Evolutionary conservation across 1,140 invertebrate genomes (phyloP).

Genomic region (Sycophaga agraensis): DNA sequence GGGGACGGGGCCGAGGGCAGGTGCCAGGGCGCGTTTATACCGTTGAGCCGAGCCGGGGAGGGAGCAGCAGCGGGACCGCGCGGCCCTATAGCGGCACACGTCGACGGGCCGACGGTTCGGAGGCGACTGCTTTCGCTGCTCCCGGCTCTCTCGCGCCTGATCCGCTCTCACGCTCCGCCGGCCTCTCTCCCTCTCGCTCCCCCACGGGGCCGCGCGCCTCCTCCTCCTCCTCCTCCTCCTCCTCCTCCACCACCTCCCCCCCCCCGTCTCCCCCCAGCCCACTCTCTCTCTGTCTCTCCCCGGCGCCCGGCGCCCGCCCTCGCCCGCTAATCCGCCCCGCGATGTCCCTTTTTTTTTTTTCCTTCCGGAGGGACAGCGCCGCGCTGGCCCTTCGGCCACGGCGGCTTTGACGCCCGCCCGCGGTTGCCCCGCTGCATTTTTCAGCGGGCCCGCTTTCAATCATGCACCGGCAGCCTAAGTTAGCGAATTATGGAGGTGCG

Average conservation of each 20-base stretch:
- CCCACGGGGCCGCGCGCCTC: neutral
- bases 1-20: too few species aligned
- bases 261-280: neutral
- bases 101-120: slow-evolving; percentile 53
- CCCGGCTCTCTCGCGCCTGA: slow-evolving; percentile 46
- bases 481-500: too few species aligned
- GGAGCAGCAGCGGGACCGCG: neutral
- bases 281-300: slow-evolving; percentile 5
- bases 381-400: too few species aligned
- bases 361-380: too few species aligned
- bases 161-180: slow-evolving; percentile 35
- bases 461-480: too few species aligned
- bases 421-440: too few species aligned
- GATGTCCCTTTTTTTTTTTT: too few species aligned
- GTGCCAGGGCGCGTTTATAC: too few species aligned
- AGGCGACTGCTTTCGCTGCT: slow-evolving; percentile 45
- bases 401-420: too few species aligned
- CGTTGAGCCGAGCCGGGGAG: neutral
- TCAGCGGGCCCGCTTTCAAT: too few species aligned
- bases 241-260: neutral
- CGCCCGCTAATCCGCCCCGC: too few species aligned
- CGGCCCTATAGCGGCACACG: slow-evolving; percentile 38
- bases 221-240: neutral
- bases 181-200: neutral
- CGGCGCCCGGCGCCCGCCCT: neutral